These are phyloP conservation scores for Ammodytes dubius DNA, from an alignment of 2,113 vertebrate genomes.

Conservation along the genomic window DNA sequence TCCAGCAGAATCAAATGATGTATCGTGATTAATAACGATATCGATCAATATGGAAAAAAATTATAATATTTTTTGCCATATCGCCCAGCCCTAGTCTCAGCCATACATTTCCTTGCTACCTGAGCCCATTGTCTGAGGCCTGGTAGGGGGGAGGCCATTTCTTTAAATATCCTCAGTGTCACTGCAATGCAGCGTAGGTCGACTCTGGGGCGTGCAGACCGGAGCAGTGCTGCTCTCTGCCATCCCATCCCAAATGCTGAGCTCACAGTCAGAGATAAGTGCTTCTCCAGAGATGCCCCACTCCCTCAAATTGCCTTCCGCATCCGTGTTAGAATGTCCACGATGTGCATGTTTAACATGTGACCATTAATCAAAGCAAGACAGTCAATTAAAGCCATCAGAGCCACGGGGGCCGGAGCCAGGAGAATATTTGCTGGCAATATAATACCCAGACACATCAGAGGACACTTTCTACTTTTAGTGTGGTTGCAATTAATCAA, in stretches of 20 bases:
- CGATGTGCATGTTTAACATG: conserved; percentile 90
- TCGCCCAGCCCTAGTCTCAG: too few relatives aligned
- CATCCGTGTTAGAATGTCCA: conserved; percentile 82
- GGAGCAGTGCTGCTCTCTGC: conserved; percentile 54
- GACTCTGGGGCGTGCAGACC: conserved; percentile 72
- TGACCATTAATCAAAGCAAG: conserved; percentile 86
- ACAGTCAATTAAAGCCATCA: conserved; percentile 86
- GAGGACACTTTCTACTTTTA: conserved; percentile 51
- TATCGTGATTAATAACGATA: too few relatives aligned
- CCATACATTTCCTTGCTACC: conserved; percentile 48
- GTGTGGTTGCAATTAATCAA: conserved; percentile 34
- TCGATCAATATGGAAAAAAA: too few relatives aligned
- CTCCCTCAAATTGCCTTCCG: conserved; percentile 77
- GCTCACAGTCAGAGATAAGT: conserved; percentile 85
- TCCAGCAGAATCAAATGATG: too few relatives aligned
- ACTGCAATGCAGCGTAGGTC: conserved; percentile 61
- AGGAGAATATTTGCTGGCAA: conserved; percentile 33
- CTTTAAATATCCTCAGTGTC: conserved; percentile 82
- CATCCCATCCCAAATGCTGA: conserved; percentile 68
- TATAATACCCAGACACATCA: conserved; percentile 44
- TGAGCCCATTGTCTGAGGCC: conserved; percentile 67
- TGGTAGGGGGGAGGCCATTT: conserved; percentile 64
- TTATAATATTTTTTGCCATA: too few relatives aligned
- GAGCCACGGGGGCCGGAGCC: conserved; percentile 52
- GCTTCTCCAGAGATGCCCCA: conserved; percentile 86